Evolutionary conservation across 2,888 invertebrate species (phyloP).

Genomic region (Flabesymbios commensalis): DNA sequence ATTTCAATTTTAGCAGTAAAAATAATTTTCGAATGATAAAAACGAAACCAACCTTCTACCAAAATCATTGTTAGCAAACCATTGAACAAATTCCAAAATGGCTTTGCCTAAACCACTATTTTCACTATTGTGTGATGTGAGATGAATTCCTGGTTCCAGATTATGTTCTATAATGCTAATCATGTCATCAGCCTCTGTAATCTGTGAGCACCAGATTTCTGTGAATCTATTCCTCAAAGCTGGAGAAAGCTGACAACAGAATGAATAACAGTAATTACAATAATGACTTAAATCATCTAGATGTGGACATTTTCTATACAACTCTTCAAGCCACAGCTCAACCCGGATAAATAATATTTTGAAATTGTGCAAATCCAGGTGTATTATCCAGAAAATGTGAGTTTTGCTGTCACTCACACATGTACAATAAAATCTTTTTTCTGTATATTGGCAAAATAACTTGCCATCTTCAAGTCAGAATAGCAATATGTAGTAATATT

Average conservation of each 20-base stretch:
- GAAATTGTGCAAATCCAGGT: neutral
- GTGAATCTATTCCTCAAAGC: constrained; percentile 96
- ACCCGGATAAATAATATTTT: too few relatives aligned
- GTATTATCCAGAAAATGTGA: neutral
- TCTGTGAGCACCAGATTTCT: constrained; percentile 91
- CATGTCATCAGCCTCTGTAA: constrained; percentile 70
- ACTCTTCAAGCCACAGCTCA: too few relatives aligned
- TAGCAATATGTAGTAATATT: neutral
- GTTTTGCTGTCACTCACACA: too few relatives aligned
- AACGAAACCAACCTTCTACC: constrained; percentile 66
- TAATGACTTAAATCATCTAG: too few relatives aligned
- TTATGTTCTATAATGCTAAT: constrained; percentile 81
- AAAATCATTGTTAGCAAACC: constrained; percentile 74
- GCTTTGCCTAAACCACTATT: constrained; percentile 67
- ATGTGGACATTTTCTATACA: too few relatives aligned
- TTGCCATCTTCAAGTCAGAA: too few relatives aligned
- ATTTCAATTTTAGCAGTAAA: neutral
- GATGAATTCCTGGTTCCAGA: constrained; percentile 62
- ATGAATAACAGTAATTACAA: neutral
- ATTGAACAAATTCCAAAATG: constrained; percentile 80
- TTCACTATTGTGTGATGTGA: constrained; percentile 64
- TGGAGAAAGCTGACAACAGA: constrained; percentile 74
- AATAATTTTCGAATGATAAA: neutral
- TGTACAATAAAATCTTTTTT: too few relatives aligned
- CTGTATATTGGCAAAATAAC: too few relatives aligned